These are phyloP conservation scores for Pelodytes ibericus DNA, from an alignment of 2,797 vertebrate genomes.

Conservation along the genomic window DNA sequence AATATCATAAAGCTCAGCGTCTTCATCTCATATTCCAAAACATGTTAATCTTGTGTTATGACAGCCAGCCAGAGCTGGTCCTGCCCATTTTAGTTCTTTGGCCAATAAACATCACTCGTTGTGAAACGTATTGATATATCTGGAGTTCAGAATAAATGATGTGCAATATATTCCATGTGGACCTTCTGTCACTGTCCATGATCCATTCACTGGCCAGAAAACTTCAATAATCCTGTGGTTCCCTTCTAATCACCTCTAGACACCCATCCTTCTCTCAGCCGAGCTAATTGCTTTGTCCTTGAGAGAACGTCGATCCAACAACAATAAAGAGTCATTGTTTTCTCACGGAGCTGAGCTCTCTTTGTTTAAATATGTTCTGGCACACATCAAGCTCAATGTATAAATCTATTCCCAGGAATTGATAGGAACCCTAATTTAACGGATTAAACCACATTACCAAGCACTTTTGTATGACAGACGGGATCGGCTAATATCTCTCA, in stretches of 20 bases:
- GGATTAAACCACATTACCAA: not conserved
- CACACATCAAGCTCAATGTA: not conserved
- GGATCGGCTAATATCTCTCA: not conserved
- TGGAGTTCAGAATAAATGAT: no score
- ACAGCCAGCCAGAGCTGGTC: no score
- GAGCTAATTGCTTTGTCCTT: not conserved
- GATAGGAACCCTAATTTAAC: not conserved
- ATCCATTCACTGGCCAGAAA: not conserved
- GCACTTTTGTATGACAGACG: not conserved
- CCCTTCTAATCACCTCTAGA: not conserved
- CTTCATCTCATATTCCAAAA: no score
- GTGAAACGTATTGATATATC: no score
- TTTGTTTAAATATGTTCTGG: not conserved
- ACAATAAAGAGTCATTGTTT: conserved; percentile 8
- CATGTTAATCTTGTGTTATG: no score
- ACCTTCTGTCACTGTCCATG: not conserved
- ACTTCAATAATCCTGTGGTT: not conserved
- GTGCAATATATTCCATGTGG: no score
- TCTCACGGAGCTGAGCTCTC: not conserved
- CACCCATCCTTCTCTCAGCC: not conserved
- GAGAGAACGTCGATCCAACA: not conserved
- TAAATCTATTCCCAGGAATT: not conserved
- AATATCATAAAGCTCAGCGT: no score
- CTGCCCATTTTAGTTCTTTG: no score
- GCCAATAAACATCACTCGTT: no score